Conservation (phyloP, 2,113 vertebrate genomes). For the Lycaon pictus region DNA sequence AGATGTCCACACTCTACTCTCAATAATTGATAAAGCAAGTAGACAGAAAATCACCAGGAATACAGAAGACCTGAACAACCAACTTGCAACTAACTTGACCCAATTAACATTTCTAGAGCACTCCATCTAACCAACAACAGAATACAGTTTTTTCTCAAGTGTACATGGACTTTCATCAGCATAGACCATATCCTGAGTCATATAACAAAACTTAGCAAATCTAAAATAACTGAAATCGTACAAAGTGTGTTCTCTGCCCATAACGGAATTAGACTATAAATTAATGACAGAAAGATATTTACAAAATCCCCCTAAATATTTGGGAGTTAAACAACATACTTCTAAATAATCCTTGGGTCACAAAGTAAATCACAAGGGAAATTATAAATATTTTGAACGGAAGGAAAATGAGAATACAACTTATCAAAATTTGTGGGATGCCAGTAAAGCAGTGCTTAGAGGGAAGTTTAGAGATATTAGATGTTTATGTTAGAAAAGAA, state of each 20-base stretch:
- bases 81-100: background rate
- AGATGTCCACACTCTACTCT: background rate
- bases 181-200: background rate
- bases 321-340: slow-evolving; percentile 52
- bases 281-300: background rate
- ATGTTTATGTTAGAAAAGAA: background rate
- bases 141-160: background rate
- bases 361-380: slow-evolving; percentile 61
- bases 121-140: background rate
- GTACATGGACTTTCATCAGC: background rate
- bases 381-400: slow-evolving; percentile 58
- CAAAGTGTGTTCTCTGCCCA: background rate
- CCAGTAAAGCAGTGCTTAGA: background rate
- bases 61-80: background rate
- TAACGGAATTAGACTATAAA: slow-evolving; percentile 3
- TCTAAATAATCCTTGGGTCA: slow-evolving; percentile 63
- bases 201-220: background rate
- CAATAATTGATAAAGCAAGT: background rate
- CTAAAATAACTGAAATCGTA: background rate
- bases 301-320: slow-evolving; percentile 58
- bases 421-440: background rate
- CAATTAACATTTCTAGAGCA: too few species aligned
- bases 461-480: background rate
- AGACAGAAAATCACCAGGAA: background rate
- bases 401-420: slow-evolving; percentile 67